These are phyloP conservation scores for Oncopodura yosiiana DNA, from an alignment of 1,140 invertebrate genomes.

Conservation along the genomic window DNA sequence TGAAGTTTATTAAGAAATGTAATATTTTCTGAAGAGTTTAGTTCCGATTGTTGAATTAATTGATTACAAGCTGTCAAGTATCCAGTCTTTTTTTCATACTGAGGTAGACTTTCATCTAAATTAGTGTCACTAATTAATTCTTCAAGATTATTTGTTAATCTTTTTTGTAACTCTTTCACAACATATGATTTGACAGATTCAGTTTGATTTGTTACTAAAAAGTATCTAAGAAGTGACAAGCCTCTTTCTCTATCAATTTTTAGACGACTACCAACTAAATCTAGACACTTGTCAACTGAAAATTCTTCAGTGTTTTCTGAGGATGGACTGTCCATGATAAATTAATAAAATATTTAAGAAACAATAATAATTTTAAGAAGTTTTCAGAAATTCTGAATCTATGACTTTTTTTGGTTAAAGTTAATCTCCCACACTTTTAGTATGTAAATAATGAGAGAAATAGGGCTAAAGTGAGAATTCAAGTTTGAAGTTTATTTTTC, in stretches of 20 bases:
- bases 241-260: not conserved
- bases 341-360: too few relatives aligned
- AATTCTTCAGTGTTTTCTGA: too few relatives aligned
- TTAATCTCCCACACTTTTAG: too few relatives aligned
- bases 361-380: too few relatives aligned
- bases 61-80: constrained; percentile 40
- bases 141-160: not conserved
- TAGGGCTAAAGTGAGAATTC: too few relatives aligned
- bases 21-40: constrained; percentile 36
- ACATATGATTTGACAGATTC: not conserved
- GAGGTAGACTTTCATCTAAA: not conserved
- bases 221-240: not conserved
- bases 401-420: too few relatives aligned
- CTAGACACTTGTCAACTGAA: not conserved
- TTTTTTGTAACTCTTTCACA: not conserved
- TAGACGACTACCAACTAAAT: not conserved
- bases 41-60: constrained; percentile 36
- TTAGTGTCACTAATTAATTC: not conserved
- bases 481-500: too few relatives aligned
- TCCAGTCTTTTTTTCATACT: constrained; percentile 42
- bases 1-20: constrained; percentile 38
- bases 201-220: not conserved
- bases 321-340: too few relatives aligned
- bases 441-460: too few relatives aligned
- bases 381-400: too few relatives aligned